These are phyloP conservation scores for Colius striatus DNA, from an alignment of 2,113 vertebrate species.

Conservation along the genomic window DNA sequence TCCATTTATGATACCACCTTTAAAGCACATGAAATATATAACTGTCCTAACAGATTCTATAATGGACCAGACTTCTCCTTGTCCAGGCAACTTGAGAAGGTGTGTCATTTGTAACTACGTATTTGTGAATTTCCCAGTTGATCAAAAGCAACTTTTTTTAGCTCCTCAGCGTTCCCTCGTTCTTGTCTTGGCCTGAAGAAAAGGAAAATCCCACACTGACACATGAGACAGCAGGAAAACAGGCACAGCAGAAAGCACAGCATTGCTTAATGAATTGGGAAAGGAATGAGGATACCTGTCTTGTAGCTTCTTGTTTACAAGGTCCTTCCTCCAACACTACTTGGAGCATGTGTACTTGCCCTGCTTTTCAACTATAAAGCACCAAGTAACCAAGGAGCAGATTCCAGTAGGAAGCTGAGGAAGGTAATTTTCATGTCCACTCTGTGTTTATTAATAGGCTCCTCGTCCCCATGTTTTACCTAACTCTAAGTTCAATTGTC, in stretches of 20 bases:
- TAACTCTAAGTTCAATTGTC: background rate
- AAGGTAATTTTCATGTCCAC: background rate
- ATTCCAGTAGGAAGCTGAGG: background rate
- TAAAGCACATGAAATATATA: background rate
- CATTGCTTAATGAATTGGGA: conserved; percentile 23
- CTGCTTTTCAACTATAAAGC: background rate
- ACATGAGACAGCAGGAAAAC: background rate
- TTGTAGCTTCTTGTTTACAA: background rate
- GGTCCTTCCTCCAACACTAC: background rate
- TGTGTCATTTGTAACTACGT: background rate
- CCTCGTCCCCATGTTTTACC: fast-evolving
- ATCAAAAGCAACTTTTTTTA: background rate
- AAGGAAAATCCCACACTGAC: conserved; percentile 33
- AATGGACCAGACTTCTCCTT: background rate
- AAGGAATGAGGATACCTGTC: background rate
- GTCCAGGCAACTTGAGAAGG: background rate
- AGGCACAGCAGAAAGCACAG: conserved; percentile 18
- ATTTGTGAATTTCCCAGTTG: background rate
- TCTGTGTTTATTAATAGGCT: background rate
- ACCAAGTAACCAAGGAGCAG: background rate
- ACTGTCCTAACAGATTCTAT: background rate
- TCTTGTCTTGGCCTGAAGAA: conserved; percentile 37
- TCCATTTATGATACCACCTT: background rate
- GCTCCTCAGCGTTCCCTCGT: background rate
- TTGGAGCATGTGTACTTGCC: background rate